phyloP scores from a whole-genome alignment of 2,113 vertebrate genomes.

The Morone saxatilis region DNA sequence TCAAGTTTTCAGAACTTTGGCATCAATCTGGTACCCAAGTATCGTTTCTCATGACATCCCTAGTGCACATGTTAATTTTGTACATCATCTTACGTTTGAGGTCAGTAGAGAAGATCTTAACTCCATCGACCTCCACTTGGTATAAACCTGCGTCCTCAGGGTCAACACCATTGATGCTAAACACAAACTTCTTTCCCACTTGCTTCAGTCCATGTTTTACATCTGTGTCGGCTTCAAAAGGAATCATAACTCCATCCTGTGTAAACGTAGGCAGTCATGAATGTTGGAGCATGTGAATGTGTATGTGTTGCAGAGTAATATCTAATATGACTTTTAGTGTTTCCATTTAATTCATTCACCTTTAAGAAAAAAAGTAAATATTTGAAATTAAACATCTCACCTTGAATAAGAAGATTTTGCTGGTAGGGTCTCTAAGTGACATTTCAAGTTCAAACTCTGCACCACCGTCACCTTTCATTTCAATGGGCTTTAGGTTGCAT shows the following conservation, averaged over 20 bases:
- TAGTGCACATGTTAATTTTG: too few relatives aligned
- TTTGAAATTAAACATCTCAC: constrained; percentile 74
- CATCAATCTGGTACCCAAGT: too few relatives aligned
- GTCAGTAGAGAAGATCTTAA: constrained; percentile 90
- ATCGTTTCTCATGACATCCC: too few relatives aligned
- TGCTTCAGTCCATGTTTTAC: constrained; percentile 85
- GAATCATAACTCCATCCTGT: constrained; percentile 89
- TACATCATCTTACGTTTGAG: constrained; percentile 80
- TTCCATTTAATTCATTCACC: not conserved
- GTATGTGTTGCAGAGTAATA: not conserved
- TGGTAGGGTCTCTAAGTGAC: constrained; percentile 85
- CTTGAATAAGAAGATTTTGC: constrained; percentile 91
- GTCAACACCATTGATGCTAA: constrained; percentile 86
- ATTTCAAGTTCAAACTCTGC: constrained; percentile 89
- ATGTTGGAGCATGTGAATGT: not conserved
- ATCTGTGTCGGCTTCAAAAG: constrained; percentile 75
- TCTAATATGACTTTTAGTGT: not conserved
- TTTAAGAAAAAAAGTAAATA: not conserved
- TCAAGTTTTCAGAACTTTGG: too few relatives aligned
- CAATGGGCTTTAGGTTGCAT: constrained; percentile 85
- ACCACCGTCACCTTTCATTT: constrained; percentile 79
- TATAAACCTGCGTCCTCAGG: constrained; percentile 91
- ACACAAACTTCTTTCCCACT: constrained; percentile 88
- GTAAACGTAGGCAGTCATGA: not conserved
- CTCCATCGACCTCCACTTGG: constrained; percentile 88